A percentile compares a stretch with the other conserved stretches of the same genome.
phyloP scores from a whole-genome alignment of 2,888 invertebrate genomes.

The Drosophila anomelani region DNA sequence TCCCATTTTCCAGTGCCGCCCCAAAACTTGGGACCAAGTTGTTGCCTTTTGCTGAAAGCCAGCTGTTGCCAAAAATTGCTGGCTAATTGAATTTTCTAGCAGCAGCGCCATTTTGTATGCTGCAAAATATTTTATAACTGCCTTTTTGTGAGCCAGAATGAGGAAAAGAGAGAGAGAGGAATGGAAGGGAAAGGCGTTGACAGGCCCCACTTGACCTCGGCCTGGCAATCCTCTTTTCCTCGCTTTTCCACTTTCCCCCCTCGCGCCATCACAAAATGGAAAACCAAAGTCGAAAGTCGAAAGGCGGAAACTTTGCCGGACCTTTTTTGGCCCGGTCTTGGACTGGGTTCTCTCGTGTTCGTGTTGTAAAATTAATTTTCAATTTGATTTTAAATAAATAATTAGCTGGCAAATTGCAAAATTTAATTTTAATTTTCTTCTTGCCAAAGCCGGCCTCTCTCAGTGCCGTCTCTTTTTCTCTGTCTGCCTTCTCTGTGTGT shows the following conservation, averaged over 20 bases:
- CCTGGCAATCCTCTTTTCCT: slow-evolving; percentile 21
- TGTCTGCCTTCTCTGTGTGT: background rate
- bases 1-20: slow-evolving; percentile 25
- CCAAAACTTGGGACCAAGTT: slow-evolving; percentile 3
- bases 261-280: slow-evolving; percentile 19
- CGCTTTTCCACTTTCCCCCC: background rate
- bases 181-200: slow-evolving; percentile 46
- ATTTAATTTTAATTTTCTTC: slow-evolving; percentile 83
- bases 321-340: slow-evolving; percentile 46
- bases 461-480: background rate
- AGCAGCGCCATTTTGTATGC: slow-evolving; percentile 80
- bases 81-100: slow-evolving; percentile 80
- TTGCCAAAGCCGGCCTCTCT: slow-evolving; percentile 38
- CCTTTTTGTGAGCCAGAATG: slow-evolving; percentile 45
- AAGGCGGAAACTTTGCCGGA: slow-evolving; percentile 46
- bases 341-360: slow-evolving; percentile 42
- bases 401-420: slow-evolving; percentile 84
- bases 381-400: slow-evolving; percentile 84
- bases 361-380: slow-evolving; percentile 84
- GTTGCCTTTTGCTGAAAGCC: slow-evolving; percentile 65
- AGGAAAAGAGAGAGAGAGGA: slow-evolving; percentile 14
- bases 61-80: slow-evolving; percentile 78
- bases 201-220: slow-evolving; percentile 60
- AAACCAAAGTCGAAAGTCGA: slow-evolving; percentile 49
- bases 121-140: slow-evolving; percentile 73